A percentile compares a stretch with the other conserved stretches of the same genome.
phyloP scores from a whole-genome alignment of 30 jellyfish, hydroid and myxozoan species.

The Pelagia noctiluca region DNA sequence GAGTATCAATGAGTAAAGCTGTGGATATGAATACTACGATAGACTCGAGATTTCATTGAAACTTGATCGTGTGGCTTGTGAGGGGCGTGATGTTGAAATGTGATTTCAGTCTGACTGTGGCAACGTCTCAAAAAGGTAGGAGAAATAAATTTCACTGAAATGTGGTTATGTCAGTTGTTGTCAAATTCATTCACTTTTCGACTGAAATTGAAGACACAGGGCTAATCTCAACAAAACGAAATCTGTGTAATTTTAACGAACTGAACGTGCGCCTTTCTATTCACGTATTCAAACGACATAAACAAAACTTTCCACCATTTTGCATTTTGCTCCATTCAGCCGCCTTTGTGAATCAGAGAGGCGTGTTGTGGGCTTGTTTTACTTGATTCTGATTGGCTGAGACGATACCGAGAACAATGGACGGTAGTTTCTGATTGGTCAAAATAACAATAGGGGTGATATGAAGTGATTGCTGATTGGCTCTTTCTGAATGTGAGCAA shows the following conservation, averaged over 20 bases:
- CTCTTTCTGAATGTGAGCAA: no score
- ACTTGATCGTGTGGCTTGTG: no score
- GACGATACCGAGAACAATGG: not conserved
- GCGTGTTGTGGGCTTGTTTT: conserved; percentile 76
- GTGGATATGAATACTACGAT: no score
- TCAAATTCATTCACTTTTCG: not conserved
- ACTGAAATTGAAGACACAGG: no score
- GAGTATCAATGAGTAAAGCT: no score
- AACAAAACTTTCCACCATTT: not conserved
- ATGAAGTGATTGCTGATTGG: no score
- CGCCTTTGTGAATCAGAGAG: conserved; percentile 67
- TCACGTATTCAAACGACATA: conserved; percentile 31
- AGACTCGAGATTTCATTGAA: no score
- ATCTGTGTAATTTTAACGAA: not conserved
- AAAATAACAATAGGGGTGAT: no score
- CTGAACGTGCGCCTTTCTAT: conserved; percentile 7
- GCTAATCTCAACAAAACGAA: not conserved
- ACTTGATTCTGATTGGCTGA: conserved; percentile 47
- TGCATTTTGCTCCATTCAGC: conserved; percentile 27
- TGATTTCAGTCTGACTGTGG: no score
- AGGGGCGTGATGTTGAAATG: no score
- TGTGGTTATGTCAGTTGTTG: not conserved
- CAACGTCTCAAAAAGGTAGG: no score
- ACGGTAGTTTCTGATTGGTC: conserved; percentile 29
- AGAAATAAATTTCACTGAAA: no score